A percentile compares a stretch with the other conserved stretches of the same genome.
phyloP scores from a whole-genome alignment of 2,797 vertebrate species.

The Brachymystax lenok region DNA sequence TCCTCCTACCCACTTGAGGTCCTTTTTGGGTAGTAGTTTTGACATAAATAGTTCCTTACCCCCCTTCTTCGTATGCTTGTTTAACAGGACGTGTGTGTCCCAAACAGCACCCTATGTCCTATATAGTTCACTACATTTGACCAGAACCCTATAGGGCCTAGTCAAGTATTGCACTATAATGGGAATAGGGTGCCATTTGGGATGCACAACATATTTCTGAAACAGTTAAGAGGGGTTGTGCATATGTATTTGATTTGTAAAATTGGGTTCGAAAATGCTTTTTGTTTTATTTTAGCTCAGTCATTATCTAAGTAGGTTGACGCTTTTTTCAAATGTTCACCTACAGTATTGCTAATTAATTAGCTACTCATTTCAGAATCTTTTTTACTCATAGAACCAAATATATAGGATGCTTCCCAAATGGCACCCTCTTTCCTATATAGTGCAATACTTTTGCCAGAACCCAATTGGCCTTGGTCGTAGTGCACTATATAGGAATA shows the following conservation, averaged over 20 bases:
- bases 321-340: constrained; percentile 56
- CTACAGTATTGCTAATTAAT: constrained; percentile 74
- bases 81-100: constrained; percentile 2
- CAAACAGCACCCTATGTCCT: constrained; percentile 5
- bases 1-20: constrained; percentile 25
- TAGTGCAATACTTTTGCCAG: neutral
- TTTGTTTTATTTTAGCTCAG: constrained; percentile 60
- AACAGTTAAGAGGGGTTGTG: constrained; percentile 33
- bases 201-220: neutral
- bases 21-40: constrained; percentile 49
- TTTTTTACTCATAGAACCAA: constrained; percentile 76
- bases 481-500: neutral
- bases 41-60: constrained; percentile 38
- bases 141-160: neutral
- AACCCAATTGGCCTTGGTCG: neutral
- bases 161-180: neutral
- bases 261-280: constrained; percentile 39
- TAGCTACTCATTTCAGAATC: constrained; percentile 54
- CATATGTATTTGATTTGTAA: constrained; percentile 49
- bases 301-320: constrained; percentile 46
- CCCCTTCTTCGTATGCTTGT: constrained; percentile 33
- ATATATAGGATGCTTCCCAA: constrained; percentile 51
- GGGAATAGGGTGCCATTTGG: neutral
- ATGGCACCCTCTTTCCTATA: neutral
- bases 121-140: neutral